Evolutionary conservation across 2,888 invertebrate genomes (phyloP).

Genomic region (Cheilosia soror): DNA sequence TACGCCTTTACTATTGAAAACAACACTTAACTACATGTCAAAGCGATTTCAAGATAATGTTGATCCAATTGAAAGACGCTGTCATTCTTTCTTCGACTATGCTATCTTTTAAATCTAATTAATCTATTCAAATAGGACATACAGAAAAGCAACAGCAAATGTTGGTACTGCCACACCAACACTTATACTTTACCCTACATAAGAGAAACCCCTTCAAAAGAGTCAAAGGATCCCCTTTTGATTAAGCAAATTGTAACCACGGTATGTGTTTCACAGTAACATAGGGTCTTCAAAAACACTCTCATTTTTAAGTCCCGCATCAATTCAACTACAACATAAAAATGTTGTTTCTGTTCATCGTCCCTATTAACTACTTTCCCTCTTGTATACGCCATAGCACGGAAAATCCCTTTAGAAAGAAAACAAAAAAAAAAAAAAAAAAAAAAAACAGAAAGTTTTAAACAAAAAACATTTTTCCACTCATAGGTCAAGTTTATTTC

Average conservation of each 20-base stretch:
- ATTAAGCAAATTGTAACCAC: background rate
- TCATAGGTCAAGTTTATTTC: slow-evolving; percentile 71
- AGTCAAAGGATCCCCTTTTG: background rate
- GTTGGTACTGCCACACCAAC: too few relatives aligned
- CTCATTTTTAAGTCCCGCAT: slow-evolving; percentile 39
- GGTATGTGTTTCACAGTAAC: background rate
- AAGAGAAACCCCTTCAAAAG: too few relatives aligned
- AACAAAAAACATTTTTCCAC: slow-evolving; percentile 61
- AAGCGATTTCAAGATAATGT: too few relatives aligned
- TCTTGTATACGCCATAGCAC: slow-evolving; percentile 3
- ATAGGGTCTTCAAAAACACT: slow-evolving; percentile 22
- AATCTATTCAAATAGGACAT: too few relatives aligned
- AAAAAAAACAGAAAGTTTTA: slow-evolving; percentile 30
- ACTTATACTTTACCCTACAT: too few relatives aligned
- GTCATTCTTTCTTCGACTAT: too few relatives aligned
- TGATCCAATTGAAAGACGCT: too few relatives aligned
- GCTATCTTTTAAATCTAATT: too few relatives aligned
- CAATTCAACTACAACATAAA: slow-evolving; percentile 23
- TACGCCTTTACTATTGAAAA: too few relatives aligned
- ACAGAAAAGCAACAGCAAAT: too few relatives aligned
- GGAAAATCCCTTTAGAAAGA: slow-evolving; percentile 11
- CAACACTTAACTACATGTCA: too few relatives aligned
- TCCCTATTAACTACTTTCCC: slow-evolving; percentile 62
- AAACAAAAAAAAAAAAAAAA: background rate
- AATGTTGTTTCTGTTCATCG: slow-evolving; percentile 13